These are phyloP conservation scores for Microplitis mediator DNA, from an alignment of 1,140 invertebrate species.

Conservation along the genomic window DNA sequence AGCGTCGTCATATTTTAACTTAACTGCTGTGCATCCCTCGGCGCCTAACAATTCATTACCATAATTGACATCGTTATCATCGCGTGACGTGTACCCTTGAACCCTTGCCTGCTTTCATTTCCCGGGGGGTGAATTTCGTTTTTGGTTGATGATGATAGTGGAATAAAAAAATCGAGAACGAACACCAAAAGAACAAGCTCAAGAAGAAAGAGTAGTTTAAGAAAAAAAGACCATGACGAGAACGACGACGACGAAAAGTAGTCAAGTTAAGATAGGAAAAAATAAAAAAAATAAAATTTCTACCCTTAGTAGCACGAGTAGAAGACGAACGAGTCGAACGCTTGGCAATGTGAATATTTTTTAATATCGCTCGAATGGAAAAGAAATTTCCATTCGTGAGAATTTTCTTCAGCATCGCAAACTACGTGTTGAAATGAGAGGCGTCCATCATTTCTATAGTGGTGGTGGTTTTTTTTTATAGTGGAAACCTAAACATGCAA, in stretches of 20 bases:
- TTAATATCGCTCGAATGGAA: slow-evolving; percentile 21
- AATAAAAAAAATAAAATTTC: neutral
- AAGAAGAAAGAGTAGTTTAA: neutral
- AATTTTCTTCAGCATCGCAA: slow-evolving; percentile 1
- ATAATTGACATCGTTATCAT: slow-evolving; percentile 40
- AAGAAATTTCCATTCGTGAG: slow-evolving; percentile 11
- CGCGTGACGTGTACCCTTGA: slow-evolving; percentile 29
- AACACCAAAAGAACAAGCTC: neutral
- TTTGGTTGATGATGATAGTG: slow-evolving; percentile 1
- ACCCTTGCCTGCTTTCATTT: slow-evolving; percentile 25
- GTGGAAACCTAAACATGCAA: too few relatives aligned
- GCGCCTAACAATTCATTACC: slow-evolving; percentile 38
- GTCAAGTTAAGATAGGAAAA: neutral
- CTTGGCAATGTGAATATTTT: slow-evolving; percentile 27
- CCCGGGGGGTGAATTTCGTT: slow-evolving; percentile 14
- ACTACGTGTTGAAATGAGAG: slow-evolving; percentile 27
- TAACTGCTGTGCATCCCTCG: slow-evolving; percentile 38
- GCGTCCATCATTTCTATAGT: too few relatives aligned
- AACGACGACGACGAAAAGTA: too few relatives aligned
- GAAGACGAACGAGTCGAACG: slow-evolving; percentile 18
- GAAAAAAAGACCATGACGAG: neutral
- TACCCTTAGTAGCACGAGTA: neutral
- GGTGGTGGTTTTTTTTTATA: too few relatives aligned
- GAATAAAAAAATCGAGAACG: neutral
- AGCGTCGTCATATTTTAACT: slow-evolving; percentile 33